These are phyloP conservation scores for Eulemur mongoz DNA, from an alignment of 2,797 vertebrate species.

Conservation along the genomic window DNA sequence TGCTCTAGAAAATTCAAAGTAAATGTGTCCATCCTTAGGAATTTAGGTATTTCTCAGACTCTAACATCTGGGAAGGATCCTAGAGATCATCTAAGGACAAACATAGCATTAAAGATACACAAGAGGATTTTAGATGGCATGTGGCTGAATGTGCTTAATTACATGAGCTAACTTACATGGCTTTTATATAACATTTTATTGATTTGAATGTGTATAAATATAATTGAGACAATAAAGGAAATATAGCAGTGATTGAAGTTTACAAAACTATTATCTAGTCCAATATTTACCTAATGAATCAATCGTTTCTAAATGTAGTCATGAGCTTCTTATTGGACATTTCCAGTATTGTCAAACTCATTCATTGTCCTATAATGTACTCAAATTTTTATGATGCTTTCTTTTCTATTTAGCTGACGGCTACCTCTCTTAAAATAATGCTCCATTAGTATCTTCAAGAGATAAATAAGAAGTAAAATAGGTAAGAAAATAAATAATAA, in stretches of 20 bases:
- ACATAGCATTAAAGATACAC: neutral
- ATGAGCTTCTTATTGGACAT: slow-evolving; percentile 32
- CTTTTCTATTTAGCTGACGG: neutral
- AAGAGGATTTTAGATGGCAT: neutral
- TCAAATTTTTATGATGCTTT: slow-evolving; percentile 27
- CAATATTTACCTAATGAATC: slow-evolving; percentile 35
- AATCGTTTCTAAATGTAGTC: slow-evolving; percentile 35
- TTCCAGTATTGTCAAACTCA: slow-evolving; percentile 38
- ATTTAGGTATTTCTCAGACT: slow-evolving; percentile 65
- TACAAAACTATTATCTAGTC: slow-evolving; percentile 25
- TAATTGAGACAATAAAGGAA: slow-evolving; percentile 46
- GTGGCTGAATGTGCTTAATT: slow-evolving; percentile 36
- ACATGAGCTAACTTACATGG: neutral
- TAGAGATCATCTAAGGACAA: slow-evolving; percentile 51
- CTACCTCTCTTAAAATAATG: slow-evolving; percentile 1
- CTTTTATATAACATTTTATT: slow-evolving; percentile 38
- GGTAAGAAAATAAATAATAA: neutral
- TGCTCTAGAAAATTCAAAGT: slow-evolving; percentile 31
- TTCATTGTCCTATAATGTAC: neutral
- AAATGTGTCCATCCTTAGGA: slow-evolving; percentile 60
- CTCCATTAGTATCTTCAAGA: neutral
- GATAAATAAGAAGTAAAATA: neutral
- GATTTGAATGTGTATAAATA: slow-evolving; percentile 36
- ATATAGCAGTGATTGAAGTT: slow-evolving; percentile 34
- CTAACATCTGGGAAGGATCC: slow-evolving; percentile 29